Evolutionary conservation across 2,113 vertebrate species (phyloP).

Genomic region (Azemiops feae): DNA sequence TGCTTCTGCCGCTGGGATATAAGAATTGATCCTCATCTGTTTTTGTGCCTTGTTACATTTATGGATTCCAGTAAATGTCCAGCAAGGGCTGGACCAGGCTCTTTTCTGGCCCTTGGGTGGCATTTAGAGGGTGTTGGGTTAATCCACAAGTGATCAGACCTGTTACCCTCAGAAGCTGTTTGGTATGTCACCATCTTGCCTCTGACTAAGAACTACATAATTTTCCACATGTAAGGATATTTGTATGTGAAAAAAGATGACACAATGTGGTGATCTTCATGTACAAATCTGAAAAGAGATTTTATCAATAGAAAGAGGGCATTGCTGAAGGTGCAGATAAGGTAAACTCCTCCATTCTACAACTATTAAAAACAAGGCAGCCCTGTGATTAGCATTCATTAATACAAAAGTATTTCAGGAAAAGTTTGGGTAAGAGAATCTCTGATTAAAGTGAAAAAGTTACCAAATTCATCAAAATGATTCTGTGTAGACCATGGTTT

Average conservation of each 20-base stretch:
- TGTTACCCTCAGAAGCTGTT: not conserved
- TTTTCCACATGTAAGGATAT: not conserved
- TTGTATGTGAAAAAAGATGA: not conserved
- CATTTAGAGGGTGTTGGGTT: not conserved
- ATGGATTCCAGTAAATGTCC: not conserved
- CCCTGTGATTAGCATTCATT: not conserved
- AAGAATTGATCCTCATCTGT: not conserved
- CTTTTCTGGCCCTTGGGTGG: not conserved
- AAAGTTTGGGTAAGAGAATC: conserved; percentile 44
- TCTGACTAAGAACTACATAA: not conserved
- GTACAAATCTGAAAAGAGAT: not conserved
- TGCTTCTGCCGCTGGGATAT: not conserved
- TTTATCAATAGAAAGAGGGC: not conserved
- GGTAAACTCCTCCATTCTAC: not conserved
- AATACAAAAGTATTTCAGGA: conserved; percentile 52
- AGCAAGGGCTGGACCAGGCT: not conserved
- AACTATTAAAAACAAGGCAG: not conserved
- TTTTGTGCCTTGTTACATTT: not conserved
- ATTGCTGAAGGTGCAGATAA: not conserved
- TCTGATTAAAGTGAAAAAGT: conserved; percentile 54
- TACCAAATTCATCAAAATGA: conserved; percentile 50
- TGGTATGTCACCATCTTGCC: not conserved
- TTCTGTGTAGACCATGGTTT: conserved; percentile 53
- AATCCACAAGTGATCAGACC: not conserved
- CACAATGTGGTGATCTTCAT: not conserved